Conservation (phyloP, 2,888 invertebrate species). For the Dasypogon diadema region DNA sequence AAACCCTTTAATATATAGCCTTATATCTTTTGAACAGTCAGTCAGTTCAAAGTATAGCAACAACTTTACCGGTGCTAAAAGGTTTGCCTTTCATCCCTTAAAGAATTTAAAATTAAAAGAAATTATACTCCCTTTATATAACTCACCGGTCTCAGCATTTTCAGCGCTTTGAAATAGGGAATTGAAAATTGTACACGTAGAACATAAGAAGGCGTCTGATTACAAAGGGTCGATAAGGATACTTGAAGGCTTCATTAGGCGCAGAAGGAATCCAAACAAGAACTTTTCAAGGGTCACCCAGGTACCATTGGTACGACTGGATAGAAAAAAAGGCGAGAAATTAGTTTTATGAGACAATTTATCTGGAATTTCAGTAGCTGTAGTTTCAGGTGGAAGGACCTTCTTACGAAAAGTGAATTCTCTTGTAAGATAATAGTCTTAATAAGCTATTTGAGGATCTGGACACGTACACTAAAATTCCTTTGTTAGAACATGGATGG, state of each 20-base stretch:
- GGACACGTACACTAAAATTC: too few relatives aligned
- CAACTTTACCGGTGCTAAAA: too few relatives aligned
- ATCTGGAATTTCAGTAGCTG: constrained; percentile 1
- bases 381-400: not conserved
- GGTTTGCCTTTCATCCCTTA: too few relatives aligned
- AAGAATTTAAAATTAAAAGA: too few relatives aligned
- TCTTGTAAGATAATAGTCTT: not conserved
- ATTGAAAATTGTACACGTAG: not conserved
- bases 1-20: too few relatives aligned
- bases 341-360: not conserved
- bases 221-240: not conserved
- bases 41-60: too few relatives aligned
- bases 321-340: not conserved
- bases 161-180: too few relatives aligned
- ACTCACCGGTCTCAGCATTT: too few relatives aligned
- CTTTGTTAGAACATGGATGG: too few relatives aligned
- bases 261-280: not conserved
- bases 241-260: constrained; percentile 19
- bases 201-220: not conserved
- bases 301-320: not conserved
- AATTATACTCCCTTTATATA: too few relatives aligned
- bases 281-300: not conserved
- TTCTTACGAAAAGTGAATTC: not conserved
- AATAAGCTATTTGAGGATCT: too few relatives aligned
- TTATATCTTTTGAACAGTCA: too few relatives aligned